Evolutionary conservation across 2,888 invertebrate species (phyloP).

Genomic region (Baccha elongata): DNA sequence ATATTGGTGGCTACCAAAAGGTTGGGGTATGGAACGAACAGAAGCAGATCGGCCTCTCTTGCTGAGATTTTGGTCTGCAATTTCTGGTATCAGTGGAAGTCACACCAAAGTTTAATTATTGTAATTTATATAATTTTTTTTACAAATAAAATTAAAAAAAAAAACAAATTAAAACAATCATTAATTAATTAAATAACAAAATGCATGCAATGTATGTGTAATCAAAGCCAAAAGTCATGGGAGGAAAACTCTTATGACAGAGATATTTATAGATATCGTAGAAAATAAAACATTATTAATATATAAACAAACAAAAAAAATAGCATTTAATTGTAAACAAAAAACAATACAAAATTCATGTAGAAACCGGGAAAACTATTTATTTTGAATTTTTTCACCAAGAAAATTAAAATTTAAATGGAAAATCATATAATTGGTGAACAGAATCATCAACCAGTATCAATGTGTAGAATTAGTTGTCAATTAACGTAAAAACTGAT

Average conservation of each 20-base stretch:
- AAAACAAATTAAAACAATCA: slow-evolving; percentile 36
- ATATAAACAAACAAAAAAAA: slow-evolving; percentile 25
- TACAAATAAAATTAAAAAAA: slow-evolving; percentile 29
- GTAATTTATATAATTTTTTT: slow-evolving; percentile 41
- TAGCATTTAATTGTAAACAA: slow-evolving; percentile 69
- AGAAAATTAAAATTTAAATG: slow-evolving; percentile 46
- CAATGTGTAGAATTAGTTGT: slow-evolving; percentile 38
- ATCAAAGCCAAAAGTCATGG: slow-evolving; percentile 71
- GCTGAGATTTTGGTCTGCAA: slow-evolving; percentile 79
- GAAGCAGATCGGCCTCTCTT: slow-evolving; percentile 78
- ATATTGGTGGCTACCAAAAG: slow-evolving; percentile 81
- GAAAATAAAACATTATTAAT: slow-evolving; percentile 67
- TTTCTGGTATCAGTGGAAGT: slow-evolving; percentile 73
- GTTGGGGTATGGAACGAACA: slow-evolving; percentile 79
- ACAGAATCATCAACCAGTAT: slow-evolving; percentile 32
- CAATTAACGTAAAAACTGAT: slow-evolving; percentile 9
- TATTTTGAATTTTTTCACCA: slow-evolving; percentile 27
- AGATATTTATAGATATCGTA: slow-evolving; percentile 50
- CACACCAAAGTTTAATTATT: slow-evolving; percentile 74
- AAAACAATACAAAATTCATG: slow-evolving; percentile 26
- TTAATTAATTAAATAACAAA: slow-evolving; percentile 44
- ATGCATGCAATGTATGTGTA: slow-evolving; percentile 74
- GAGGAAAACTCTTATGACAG: slow-evolving; percentile 41
- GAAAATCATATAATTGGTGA: slow-evolving; percentile 28
- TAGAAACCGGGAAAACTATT: slow-evolving; percentile 1